These are phyloP conservation scores for Spialia ferax DNA, from an alignment of 2,888 invertebrate genomes.

Conservation along the genomic window DNA sequence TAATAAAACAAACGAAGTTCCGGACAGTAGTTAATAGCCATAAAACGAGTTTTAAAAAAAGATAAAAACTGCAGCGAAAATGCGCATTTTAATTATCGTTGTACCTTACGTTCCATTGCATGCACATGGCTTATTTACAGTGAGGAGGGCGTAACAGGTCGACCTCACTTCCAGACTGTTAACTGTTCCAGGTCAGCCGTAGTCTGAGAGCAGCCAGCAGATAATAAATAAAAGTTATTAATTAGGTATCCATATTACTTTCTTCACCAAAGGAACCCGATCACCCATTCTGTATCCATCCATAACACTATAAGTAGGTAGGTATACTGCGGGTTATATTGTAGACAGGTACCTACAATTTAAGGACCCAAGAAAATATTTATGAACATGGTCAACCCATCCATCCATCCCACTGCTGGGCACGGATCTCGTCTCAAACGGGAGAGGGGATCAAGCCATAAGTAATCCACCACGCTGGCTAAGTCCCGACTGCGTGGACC, in stretches of 20 bases:
- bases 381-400: too few species aligned
- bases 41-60: slow-evolving; percentile 22
- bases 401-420: too few species aligned
- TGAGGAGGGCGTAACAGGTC: slow-evolving; percentile 73
- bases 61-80: slow-evolving; percentile 43
- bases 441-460: too few species aligned
- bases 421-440: too few species aligned
- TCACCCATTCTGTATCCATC: too few species aligned
- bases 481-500: too few species aligned
- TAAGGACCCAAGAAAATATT: too few species aligned
- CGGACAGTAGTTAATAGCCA: slow-evolving; percentile 19
- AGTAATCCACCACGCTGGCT: too few species aligned
- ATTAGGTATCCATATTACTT: neutral
- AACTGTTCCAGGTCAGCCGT: slow-evolving; percentile 50
- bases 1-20: slow-evolving; percentile 7
- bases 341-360: too few species aligned
- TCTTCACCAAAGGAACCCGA: neutral
- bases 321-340: too few species aligned
- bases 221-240: neutral
- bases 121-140: slow-evolving; percentile 65
- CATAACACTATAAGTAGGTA: too few species aligned
- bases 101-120: slow-evolving; percentile 62
- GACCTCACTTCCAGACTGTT: slow-evolving; percentile 56
- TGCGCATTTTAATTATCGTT: slow-evolving; percentile 66
- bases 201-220: neutral